Evolutionary conservation across 2,888 invertebrate species (phyloP).

Genomic region (Euphydryas editha): DNA sequence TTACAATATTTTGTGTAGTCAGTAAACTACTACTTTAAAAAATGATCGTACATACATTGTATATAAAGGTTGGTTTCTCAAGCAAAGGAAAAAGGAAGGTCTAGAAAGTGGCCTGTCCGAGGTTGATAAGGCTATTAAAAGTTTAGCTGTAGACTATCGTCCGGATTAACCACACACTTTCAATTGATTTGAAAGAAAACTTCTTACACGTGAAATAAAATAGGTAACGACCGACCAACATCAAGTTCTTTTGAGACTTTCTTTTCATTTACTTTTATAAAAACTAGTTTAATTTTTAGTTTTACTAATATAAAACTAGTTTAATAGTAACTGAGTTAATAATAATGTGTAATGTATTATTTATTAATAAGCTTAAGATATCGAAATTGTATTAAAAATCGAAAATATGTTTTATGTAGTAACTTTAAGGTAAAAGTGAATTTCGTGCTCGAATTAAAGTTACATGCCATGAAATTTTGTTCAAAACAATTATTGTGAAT

Average conservation of each 20-base stretch:
- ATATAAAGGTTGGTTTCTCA: slow-evolving; percentile 55
- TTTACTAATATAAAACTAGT: too few species aligned
- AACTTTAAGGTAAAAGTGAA: slow-evolving; percentile 43
- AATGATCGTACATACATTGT: neutral
- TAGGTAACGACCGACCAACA: slow-evolving; percentile 48
- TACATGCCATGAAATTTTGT: slow-evolving; percentile 71
- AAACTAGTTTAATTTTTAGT: too few species aligned
- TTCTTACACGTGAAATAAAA: slow-evolving; percentile 46
- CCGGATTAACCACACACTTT: slow-evolving; percentile 68
- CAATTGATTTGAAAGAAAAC: slow-evolving; percentile 62
- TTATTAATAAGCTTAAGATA: too few species aligned
- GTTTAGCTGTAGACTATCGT: slow-evolving; percentile 71
- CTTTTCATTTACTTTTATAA: slow-evolving; percentile 44
- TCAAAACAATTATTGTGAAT: slow-evolving; percentile 82
- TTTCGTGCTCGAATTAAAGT: slow-evolving; percentile 63
- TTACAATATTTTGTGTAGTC: neutral
- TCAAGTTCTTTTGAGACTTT: slow-evolving; percentile 46
- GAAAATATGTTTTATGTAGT: slow-evolving; percentile 40
- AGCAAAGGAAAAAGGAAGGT: slow-evolving; percentile 57
- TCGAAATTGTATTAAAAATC: neutral
- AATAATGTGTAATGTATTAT: slow-evolving; percentile 20
- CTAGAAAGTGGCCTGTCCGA: slow-evolving; percentile 65
- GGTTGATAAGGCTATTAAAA: slow-evolving; percentile 82
- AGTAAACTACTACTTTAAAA: neutral
- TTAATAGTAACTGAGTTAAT: neutral